Evolutionary conservation across 2,797 vertebrate genomes (phyloP), one percentile per base, ranked within the genome.

Genomic region (Notolepis coatsorum): DNA sequence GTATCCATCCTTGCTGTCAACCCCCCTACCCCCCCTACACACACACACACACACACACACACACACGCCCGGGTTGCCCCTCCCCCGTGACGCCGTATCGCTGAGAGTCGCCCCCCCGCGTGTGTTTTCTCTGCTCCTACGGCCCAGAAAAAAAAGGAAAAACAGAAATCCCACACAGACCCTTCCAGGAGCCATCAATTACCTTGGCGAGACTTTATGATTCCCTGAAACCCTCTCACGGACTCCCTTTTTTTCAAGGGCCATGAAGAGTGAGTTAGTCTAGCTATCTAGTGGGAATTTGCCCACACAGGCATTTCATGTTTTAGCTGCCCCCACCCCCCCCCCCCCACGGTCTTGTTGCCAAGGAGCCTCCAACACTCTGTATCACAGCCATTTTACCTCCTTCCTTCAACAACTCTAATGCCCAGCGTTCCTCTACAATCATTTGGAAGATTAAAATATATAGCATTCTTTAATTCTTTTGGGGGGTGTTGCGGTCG

Each of bases 161-260:
- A 90, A 81, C 55, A 83, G 59, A 82, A n/a, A 85, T 84, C 83
- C 82, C 88, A 84, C 81, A 87, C 83, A 88, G 81, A 88, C 73
- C 71, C 88, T 77, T 17, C 68, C 5, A 86, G 89, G 88, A 88
- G 77, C 80, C 84, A 90, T 91, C 81, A 86, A 82, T 91, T 89
- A 88, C 82, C 61, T 55, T 58, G n/a, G n/a, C 1, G 5, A 71
- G 73, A 79, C 81, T 77, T 75, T 70, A 73, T 80, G 73, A 80
- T 88, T 89, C 71, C 74, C 49, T 66, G 59, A 24, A 70, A 76
- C 77, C 74, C 77, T 86, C 73, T 67, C 61, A 55, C 53, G 46
- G 74, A 53, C 68, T 79, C 8, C 12, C 48, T 68, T 53, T 76
- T 67, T 56, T 62, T 75, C 58, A 60, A 57, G 43, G 61, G 55